These are phyloP conservation scores for Drosophila gaucha DNA, from an alignment of 2,888 invertebrate species.

Conservation along the genomic window DNA sequence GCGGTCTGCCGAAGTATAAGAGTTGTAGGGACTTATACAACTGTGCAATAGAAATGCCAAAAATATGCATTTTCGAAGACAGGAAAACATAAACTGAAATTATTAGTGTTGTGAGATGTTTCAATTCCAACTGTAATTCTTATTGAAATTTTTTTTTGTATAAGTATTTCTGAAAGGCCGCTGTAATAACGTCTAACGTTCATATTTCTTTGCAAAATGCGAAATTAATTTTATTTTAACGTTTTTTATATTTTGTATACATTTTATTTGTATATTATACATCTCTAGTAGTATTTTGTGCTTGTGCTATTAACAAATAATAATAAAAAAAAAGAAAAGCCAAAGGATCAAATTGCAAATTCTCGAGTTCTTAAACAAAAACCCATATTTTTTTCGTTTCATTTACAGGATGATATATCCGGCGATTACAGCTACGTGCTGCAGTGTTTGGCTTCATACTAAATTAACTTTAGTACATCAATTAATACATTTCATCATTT, in stretches of 20 bases:
- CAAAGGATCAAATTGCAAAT: conserved; percentile 17
- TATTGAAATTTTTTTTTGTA: conserved; percentile 1
- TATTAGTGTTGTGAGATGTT: conserved; percentile 50
- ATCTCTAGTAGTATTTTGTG: conserved; percentile 54
- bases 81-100: conserved; percentile 41
- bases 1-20: conserved; percentile 7
- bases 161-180: conserved; percentile 30
- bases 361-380: conserved; percentile 31
- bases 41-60: conserved; percentile 67
- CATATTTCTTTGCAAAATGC: conserved; percentile 13
- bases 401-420: conserved; percentile 87
- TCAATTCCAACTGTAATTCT: conserved; percentile 27
- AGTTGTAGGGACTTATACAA: conserved; percentile 20
- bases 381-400: conserved; percentile 37
- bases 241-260: conserved; percentile 71
- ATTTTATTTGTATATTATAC: conserved; percentile 58
- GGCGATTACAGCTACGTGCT: conserved; percentile 89
- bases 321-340: conserved; percentile 59
- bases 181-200: conserved; percentile 51
- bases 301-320: conserved; percentile 67
- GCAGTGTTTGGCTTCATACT: conserved; percentile 84
- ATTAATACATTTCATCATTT: conserved; percentile 27
- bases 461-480: conserved; percentile 50
- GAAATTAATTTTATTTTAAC: conserved; percentile 37
- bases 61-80: conserved; percentile 49